Conservation (phyloP, 1,140 invertebrate genomes). For the Leptopilina clavipes region DNA sequence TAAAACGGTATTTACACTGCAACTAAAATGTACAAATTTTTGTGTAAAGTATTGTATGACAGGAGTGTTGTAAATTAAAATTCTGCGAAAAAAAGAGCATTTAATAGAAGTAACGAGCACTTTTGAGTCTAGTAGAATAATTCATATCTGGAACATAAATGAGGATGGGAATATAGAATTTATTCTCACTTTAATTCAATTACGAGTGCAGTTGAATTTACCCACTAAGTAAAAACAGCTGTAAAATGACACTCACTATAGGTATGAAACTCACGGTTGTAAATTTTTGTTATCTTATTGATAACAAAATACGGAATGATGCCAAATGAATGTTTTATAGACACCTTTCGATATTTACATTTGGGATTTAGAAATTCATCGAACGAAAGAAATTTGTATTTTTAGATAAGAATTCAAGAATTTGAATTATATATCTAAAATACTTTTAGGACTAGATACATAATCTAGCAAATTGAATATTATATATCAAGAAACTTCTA, state of each 20-base stretch:
- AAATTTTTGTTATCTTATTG: conserved; percentile 29
- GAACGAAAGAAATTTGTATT: background rate
- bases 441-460: no score
- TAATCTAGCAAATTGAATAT: no score
- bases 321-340: conserved; percentile 11
- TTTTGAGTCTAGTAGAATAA: background rate
- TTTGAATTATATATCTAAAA: no score
- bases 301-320: conserved; percentile 13
- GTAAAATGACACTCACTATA: background rate
- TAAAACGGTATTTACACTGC: no score
- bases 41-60: background rate
- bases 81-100: background rate
- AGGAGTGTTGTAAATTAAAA: background rate
- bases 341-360: background rate
- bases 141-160: background rate
- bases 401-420: background rate
- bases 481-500: no score
- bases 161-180: conserved; percentile 23
- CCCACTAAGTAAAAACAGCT: background rate
- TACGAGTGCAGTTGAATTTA: background rate
- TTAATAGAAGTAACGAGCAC: background rate
- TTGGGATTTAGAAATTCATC: background rate
- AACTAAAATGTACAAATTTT: background rate
- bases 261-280: conserved; percentile 1
- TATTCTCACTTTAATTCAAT: conserved; percentile 19